Evolutionary conservation across 2,113 vertebrate genomes (phyloP), one percentile per base, ranked within the genome.

Genomic region (Noctilio leporinus): DNA sequence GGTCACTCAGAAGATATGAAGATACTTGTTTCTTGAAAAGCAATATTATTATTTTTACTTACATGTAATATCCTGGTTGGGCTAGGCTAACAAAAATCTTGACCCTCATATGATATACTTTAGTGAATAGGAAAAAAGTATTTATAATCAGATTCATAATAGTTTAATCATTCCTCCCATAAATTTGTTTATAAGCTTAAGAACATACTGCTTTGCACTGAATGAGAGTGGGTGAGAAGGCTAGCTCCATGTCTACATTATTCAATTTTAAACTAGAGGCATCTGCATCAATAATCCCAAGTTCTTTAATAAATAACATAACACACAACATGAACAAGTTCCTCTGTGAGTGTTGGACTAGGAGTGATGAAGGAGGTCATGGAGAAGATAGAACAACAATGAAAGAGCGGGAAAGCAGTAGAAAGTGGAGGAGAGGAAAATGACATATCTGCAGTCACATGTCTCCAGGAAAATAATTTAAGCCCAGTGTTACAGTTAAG

Each of bases 41-140:
- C 51, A 91, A 88, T 84, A 76, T 72, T 92, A 94, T 88, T 51
- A 92, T 55, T 45, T 64, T 89, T 77, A 76, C 24, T 89, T 97
- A 85, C 10, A 92, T 89, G 51, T 9, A 95, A 76, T 38, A 89
- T 33, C 64, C 72, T 89, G 10, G 85, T 51, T 76, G 28, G 22
- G 17, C 43, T 62, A 75, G 24, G 33, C 47, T 95, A 53, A 87
- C 30, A 53, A 89, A 82, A 87, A 69, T 55, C 83, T 43, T 82
- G 59, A 49, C 30, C n/a, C 26, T 89, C 72, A 91, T 92, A 14
- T 75, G 30, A 73, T 33, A 75, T 20, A 20, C 10, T 40, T 89
- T 78, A 65, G 59, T 87, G 40, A 92, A 57, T 45, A 95, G 38
- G 95, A 53, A 93, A 69, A 15, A 89, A 94, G 92, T 84, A 69